Base-by-base conservation (phyloP, 2,888 invertebrate species). In the Dicyrtomina minuta region DNA sequence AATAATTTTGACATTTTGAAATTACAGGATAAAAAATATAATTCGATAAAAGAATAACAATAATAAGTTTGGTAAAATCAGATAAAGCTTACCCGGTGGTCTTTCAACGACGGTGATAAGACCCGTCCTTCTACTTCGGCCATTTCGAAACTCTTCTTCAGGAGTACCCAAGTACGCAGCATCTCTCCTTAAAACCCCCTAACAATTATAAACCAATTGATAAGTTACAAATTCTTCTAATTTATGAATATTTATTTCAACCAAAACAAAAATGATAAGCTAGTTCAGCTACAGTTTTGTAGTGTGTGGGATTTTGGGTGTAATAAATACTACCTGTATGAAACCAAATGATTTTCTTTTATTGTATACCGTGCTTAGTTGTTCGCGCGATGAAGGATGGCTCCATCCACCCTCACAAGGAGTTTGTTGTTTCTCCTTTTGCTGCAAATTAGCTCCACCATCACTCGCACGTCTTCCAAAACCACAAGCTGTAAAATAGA, bases 401-500 rank as follows among this genome's bases (percentile, higher is more conserved):
- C 77, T 77, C 78, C 78, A 78, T 13, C 77, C 77, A 33, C 77
- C 78, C 58, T 78, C 78, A 69, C 74, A 72, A 27, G 71, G 55
- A 55, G 74, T 72, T 59, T 71, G 74, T 61, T 76, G 75, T 62
- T 78, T 78, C 22, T 78, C 77, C 43, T 78, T 77, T 65, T 76
- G 77, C 77, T 91, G 91, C 75, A 96, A 87, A 84, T 96, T 94
- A 66, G 96, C 95, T 68, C 96, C 96, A 78, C 96, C 96, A 84
- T 96, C 96, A 15, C 96, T 96, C 64, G 96, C 96, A 78, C 96
- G 88, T 49, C 96, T 87, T 6, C 93, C 93, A 83, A 93, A 92
- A 61, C 90, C 88, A 53, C 91, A 90, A 77, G 88, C 89, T 78
- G 44, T 6, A 70, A 53, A 33, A 33, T 33, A 33, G n/a, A 51